Base-by-base conservation (phyloP, 2,113 vertebrate species). In the Tympanuchus pallidicinctus region DNA sequence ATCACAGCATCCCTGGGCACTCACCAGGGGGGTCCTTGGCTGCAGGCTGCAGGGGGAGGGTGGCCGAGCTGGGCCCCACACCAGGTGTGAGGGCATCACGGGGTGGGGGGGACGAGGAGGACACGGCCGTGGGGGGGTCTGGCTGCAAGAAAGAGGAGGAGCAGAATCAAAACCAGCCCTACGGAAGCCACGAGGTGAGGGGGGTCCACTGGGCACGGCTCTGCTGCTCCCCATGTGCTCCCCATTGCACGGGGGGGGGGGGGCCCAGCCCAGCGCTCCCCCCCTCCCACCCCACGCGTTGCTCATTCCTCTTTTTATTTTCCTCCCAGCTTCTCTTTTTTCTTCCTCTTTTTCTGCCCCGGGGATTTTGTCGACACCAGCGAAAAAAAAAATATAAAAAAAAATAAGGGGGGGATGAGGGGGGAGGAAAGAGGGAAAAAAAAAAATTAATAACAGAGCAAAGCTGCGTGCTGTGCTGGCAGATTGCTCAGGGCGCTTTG, bases 1-100 rank as follows among this genome's bases (percentile, higher is more conserved):
- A 28, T 27, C 52, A 5, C 52, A 15, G 13, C 52, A 8, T 54
- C 50, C 60, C 50, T 0, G 0, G 17, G 5, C 13, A 43, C 98
- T 98, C 95, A 99, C 99, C 97, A 11, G 98, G 89, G 11, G 97
- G 96, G 69, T 99, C 98, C 88, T 98, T 98, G 95, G 98, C 97
- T 5, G 97, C 96, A 36, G 98, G 98, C 32, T 98, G 98, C 64
- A 97, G 98, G 91, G 98, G 97, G 48, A 97, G 98, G 90, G 97
- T 24, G 3, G 98, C 82, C 0, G 96, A 98, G 97, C 99, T 99
- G 77, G 98, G 98, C 17, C 98, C 98, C 0, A 98, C 97, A 14
- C 97, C 95, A 0, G 98, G 98, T 1, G 98, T 98, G 27, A 98
- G 97, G 8, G 98, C 88, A 6, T 99, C 98, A 3, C 83, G 97